phyloP scores from a whole-genome alignment of 2,113 vertebrate genomes.

The Peromyscus leucopus region DNA sequence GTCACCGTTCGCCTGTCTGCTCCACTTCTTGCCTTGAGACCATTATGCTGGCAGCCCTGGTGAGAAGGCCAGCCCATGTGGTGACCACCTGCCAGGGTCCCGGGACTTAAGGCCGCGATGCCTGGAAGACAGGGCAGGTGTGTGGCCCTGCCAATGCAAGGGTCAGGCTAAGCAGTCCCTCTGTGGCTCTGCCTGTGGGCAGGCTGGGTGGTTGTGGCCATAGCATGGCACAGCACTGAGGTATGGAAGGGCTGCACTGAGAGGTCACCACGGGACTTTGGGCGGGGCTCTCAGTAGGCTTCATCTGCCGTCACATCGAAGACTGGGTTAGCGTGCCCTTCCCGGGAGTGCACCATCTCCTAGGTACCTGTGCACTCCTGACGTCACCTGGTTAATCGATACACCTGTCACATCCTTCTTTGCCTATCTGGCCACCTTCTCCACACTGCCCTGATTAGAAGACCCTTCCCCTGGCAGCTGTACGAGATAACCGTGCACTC shows the following conservation, averaged over 20 bases:
- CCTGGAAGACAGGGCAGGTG: background rate
- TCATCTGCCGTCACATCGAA: background rate
- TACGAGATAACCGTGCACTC: accelerated
- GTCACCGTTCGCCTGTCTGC: too few species aligned
- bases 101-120: background rate
- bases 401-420: background rate
- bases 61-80: background rate
- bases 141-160: background rate
- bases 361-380: background rate
- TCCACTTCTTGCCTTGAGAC: background rate
- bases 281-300: background rate
- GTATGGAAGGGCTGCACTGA: background rate
- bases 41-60: background rate
- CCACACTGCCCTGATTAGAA: background rate
- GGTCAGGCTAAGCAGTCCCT: background rate
- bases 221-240: accelerated
- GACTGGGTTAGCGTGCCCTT: background rate
- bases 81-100: background rate
- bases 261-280: too few species aligned
- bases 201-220: background rate
- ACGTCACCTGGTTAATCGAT: too few species aligned
- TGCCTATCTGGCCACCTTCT: background rate
- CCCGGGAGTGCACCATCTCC: background rate
- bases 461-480: background rate
- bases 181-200: background rate